Base-by-base conservation (phyloP, 2,797 vertebrate genomes). In the Allobates femoralis region DNA sequence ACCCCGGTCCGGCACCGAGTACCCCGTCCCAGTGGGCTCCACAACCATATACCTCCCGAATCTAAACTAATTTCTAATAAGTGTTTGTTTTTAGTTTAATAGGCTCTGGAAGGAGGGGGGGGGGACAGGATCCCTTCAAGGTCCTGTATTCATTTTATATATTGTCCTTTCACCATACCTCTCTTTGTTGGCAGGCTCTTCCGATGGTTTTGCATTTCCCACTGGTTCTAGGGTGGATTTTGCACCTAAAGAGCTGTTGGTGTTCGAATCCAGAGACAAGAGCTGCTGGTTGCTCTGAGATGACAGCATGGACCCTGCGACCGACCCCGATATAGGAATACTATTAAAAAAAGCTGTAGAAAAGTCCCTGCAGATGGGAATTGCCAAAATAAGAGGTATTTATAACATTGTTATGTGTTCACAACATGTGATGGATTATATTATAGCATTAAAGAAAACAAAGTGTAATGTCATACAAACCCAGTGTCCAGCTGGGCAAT, bases 331-430 rank as follows among this genome's bases (percentile, higher is more conserved):
- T 91, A 99, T 98, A 84, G 98, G 98, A 89, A 95, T 97, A 89
- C 98, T 99, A 95, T 99, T 99, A 92, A 99, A 99, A 92, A 99
- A 95, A 3, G 98, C 98, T 11, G 98, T 98, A 2, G 97, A 99
- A 94, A 99, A 99, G 92, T 99, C 98, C 93, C 98, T 99, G 91
- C 73, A 83, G 73, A 82, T 37, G 19, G 0, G 0, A 71, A 82
- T 51, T 7, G 12, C 0, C 50, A 67, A 46, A 41, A 18, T 82
- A 18, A 26, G 1, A 8, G 6, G 55, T 77, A 1, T 23, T 71
- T 12, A 41, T 28, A 55, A 56, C 28, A 34, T 60, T 1, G 21
- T 56, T 4, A 0, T 2, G 51, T 56, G 2, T 60, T 37, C 0
- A 15, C 4, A 34, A 56, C 41, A 75, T 37, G 19, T 69, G 32